A percentile compares a stretch with the other conserved stretches of the same genome.
Conservation (phyloP, 2,888 invertebrate species). For the Caenorhabditis wallacei region DNA sequence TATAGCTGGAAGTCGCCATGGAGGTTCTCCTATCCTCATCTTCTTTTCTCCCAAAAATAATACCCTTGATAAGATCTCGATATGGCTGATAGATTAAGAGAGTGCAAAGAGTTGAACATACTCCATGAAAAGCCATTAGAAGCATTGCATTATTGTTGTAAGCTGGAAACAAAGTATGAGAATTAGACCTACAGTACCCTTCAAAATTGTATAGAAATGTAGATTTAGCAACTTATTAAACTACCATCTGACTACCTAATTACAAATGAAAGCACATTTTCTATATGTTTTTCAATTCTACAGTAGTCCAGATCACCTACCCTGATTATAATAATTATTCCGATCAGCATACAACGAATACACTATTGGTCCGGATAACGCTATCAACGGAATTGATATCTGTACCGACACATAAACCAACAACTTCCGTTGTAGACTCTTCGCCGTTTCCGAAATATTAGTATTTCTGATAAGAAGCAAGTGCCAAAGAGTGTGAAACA, state of each 20-base stretch:
- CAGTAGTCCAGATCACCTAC: no score
- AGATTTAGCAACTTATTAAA: no score
- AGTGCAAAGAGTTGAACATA: slow-evolving; percentile 8
- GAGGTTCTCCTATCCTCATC: neutral
- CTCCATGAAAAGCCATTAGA: slow-evolving; percentile 7
- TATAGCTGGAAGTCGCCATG: slow-evolving; percentile 17
- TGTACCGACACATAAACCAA: slow-evolving; percentile 24
- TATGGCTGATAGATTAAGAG: slow-evolving; percentile 22
- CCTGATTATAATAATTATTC: slow-evolving; percentile 44
- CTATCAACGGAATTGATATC: slow-evolving; percentile 29
- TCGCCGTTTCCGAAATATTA: slow-evolving; percentile 2
- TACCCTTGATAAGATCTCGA: slow-evolving; percentile 14
- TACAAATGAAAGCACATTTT: no score
- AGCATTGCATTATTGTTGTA: slow-evolving; percentile 21
- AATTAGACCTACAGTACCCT: no score
- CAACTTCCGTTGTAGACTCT: slow-evolving; percentile 25
- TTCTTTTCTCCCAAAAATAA: slow-evolving; percentile 5
- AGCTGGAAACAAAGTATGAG: neutral
- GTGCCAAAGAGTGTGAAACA: slow-evolving; percentile 32
- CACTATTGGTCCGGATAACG: slow-evolving; percentile 2
- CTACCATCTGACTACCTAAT: no score
- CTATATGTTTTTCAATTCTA: no score
- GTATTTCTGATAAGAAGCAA: neutral
- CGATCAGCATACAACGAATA: slow-evolving; percentile 39
- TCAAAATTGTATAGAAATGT: no score